Conservation (phyloP, 1,140 invertebrate genomes). For the Neuroterus valhalla region DNA sequence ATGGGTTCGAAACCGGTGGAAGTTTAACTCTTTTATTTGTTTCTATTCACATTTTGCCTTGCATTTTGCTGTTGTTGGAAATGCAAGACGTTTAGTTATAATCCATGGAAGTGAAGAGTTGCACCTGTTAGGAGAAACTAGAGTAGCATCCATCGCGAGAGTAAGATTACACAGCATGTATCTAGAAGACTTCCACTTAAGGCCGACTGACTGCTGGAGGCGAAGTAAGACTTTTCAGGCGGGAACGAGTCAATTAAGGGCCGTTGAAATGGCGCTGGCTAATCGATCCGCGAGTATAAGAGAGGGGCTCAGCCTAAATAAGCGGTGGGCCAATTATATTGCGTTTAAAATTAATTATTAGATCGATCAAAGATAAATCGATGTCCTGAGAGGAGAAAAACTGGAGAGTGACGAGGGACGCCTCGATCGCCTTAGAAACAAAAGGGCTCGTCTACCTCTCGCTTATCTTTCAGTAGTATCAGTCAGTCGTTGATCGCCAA, state of each 20-base stretch:
- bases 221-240: constrained; percentile 33
- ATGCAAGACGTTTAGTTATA: background rate
- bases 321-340: constrained; percentile 62
- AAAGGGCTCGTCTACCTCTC: constrained; percentile 35
- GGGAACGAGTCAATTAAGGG: constrained; percentile 58
- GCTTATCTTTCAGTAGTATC: constrained; percentile 54
- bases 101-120: constrained; percentile 12
- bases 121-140: constrained; percentile 16
- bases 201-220: constrained; percentile 14
- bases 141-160: constrained; percentile 14
- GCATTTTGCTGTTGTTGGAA: background rate
- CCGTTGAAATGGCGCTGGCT: constrained; percentile 40
- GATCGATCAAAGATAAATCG: constrained; percentile 59
- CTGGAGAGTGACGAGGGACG: constrained; percentile 47
- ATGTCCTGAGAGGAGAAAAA: constrained; percentile 42
- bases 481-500: constrained; percentile 45
- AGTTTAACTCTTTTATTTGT: too few species aligned
- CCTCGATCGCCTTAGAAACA: constrained; percentile 5
- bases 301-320: constrained; percentile 47
- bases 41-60: too few species aligned
- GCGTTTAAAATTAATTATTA: constrained; percentile 66
- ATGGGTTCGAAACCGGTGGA: constrained; percentile 8
- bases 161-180: constrained; percentile 20
- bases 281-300: background rate
- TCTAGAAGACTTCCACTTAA: constrained; percentile 15